phyloP scores from a whole-genome alignment of 2,797 vertebrate species.

The Alosa sapidissima region DNA sequence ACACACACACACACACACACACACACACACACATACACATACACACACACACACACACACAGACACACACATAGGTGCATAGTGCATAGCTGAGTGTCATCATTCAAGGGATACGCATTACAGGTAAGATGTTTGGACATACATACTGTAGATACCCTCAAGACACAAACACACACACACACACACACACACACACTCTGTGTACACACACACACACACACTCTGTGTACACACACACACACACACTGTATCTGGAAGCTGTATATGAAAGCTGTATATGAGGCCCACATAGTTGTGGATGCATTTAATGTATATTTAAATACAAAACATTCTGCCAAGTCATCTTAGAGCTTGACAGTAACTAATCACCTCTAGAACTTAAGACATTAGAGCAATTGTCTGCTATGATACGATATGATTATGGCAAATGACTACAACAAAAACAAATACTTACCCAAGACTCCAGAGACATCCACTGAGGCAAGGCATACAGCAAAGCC shows the following conservation, averaged over 20 bases:
- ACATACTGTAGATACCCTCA: background rate
- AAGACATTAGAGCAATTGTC: constrained; percentile 21
- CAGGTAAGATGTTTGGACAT: background rate
- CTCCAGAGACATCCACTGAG: constrained; percentile 22
- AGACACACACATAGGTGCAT: background rate
- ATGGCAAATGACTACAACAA: constrained; percentile 24
- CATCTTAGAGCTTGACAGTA: background rate
- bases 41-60: background rate
- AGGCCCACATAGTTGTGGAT: background rate
- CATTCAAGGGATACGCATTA: background rate
- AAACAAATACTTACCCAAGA: constrained; percentile 21
- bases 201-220: background rate
- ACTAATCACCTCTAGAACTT: constrained; percentile 1
- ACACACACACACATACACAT: background rate
- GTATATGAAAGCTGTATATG: background rate
- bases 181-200: background rate
- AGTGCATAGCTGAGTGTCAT: background rate
- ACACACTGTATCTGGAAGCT: background rate
- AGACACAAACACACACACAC: background rate
- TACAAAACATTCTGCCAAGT: constrained; percentile 6
- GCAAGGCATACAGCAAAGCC: constrained; percentile 11
- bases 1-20: background rate
- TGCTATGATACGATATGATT: constrained; percentile 18
- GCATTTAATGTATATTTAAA: constrained; percentile 1
- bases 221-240: constrained; percentile 14